Base-by-base conservation (phyloP, 30 jellyfish, hydroid and myxozoan genomes). In the Haliclystus octoradiatus region DNA sequence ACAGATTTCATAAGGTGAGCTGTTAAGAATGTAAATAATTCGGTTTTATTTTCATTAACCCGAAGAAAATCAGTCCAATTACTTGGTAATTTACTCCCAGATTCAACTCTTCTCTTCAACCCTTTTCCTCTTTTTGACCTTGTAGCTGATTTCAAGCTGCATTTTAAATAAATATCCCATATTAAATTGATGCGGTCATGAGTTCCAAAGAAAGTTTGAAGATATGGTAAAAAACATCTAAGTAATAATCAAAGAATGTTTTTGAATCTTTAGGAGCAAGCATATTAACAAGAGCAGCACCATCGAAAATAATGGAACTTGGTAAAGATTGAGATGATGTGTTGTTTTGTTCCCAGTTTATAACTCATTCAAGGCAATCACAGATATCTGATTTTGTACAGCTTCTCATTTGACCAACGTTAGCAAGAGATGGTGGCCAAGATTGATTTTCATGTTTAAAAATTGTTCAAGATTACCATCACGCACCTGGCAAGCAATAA, bases 11-110 rank as follows among this genome's bases (percentile, higher is more conserved):
- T 52, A 26, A 77, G 12, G 3, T 80, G 31, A 28, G 24, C 72
- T 1, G 94, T 78, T 9, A 82, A 40, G 57, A 65, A 82, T 23
- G 24, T 31, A 62, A 80, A 80, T 33, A 82, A 78, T 68, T 80
- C 79, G 23, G 66, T 75, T 61, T 83, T 83, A 67, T 83, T 76
- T 64, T 68, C 52, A 50, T 83, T 69, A 0, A 13, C 77, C 24
- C 92, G 62, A 1, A 83, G 81, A 63, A 83, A 83, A 32, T 83
- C 27, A 12, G 50, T 66, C 79, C 94, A 82, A 50, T 82, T 65
- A 30, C 66, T 75, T 49, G 88, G 88, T 5, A 72, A 52, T 26
- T 30, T 65, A 29, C 66, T 49, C 40, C 32, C 33, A 12, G 31
- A 63, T 14, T 49, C 50, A 7, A 77, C 83, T 2, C 31, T 22